phyloP scores from a whole-genome alignment of 2,888 invertebrate species.

The Macaria notata region DNA sequence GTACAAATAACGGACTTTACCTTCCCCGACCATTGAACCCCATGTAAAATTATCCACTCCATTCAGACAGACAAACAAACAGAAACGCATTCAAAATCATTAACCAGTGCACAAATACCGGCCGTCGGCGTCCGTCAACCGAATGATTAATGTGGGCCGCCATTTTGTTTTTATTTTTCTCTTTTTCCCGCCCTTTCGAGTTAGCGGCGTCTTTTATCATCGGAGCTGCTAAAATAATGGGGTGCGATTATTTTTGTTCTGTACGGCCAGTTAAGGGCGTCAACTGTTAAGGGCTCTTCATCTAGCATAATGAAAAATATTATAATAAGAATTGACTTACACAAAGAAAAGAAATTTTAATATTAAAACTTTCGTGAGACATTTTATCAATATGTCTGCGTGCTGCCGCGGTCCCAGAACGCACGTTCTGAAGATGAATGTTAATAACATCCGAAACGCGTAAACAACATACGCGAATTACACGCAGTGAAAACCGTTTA shows the following conservation, averaged over 20 bases:
- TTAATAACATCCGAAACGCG: no score
- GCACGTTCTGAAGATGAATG: no score
- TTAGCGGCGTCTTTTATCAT: conserved; percentile 34
- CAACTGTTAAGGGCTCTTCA: neutral
- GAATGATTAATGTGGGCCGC: conserved; percentile 42
- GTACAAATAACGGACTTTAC: neutral
- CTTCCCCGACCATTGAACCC: conserved; percentile 14
- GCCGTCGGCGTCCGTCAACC: conserved; percentile 30
- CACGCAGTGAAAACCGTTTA: no score
- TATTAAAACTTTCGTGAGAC: no score
- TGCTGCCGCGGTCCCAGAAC: no score
- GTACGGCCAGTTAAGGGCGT: conserved; percentile 19
- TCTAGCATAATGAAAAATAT: neutral
- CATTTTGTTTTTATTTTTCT: conserved; percentile 46
- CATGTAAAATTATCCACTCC: conserved; percentile 11
- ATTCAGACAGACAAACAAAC: conserved; percentile 23
- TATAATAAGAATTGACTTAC: neutral
- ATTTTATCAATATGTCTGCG: no score
- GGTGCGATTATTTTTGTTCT: conserved; percentile 30
- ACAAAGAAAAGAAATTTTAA: no score
- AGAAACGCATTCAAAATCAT: conserved; percentile 28
- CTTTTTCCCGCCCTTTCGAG: conserved; percentile 40
- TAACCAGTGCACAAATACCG: conserved; percentile 28
- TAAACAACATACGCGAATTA: no score
- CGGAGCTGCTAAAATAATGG: conserved; percentile 34